Evolutionary conservation across 2,888 invertebrate genomes (phyloP).

Genomic region (Chrysolina americana): DNA sequence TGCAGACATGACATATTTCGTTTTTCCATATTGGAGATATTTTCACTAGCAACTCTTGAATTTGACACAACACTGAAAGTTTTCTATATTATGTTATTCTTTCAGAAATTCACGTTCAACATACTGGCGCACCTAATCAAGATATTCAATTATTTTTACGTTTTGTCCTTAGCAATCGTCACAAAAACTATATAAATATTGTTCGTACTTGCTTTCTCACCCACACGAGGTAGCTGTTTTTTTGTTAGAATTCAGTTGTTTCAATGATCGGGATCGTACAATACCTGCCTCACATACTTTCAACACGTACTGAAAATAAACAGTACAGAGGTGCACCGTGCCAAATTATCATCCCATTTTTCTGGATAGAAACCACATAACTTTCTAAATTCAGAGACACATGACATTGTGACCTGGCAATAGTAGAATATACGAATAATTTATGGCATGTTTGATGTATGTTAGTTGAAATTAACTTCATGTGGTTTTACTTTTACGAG

Average conservation of each 20-base stretch:
- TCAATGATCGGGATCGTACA: not conserved
- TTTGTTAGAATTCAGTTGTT: not conserved
- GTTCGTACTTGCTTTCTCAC: constrained; percentile 5
- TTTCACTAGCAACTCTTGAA: too few species aligned
- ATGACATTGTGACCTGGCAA: constrained; percentile 19
- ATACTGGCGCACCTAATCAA: not conserved
- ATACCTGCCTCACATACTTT: constrained; percentile 18
- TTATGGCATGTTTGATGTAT: constrained; percentile 10
- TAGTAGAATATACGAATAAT: constrained; percentile 6
- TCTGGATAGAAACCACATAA: constrained; percentile 23
- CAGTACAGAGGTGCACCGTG: constrained; percentile 4
- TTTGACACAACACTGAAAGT: too few species aligned
- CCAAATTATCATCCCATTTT: constrained; percentile 27
- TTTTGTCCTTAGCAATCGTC: constrained; percentile 2
- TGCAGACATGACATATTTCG: too few species aligned
- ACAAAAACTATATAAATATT: constrained; percentile 5
- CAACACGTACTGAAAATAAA: constrained; percentile 18
- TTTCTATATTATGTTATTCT: too few species aligned
- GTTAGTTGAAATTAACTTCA: not conserved
- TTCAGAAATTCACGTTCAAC: too few species aligned
- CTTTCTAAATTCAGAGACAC: constrained; percentile 29
- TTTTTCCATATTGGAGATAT: too few species aligned
- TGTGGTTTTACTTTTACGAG: constrained; percentile 21
- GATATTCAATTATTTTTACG: not conserved
- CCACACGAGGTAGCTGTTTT: constrained; percentile 3